Base-by-base conservation (phyloP, 2,113 vertebrate genomes). In the Amblyornis subalaris region DNA sequence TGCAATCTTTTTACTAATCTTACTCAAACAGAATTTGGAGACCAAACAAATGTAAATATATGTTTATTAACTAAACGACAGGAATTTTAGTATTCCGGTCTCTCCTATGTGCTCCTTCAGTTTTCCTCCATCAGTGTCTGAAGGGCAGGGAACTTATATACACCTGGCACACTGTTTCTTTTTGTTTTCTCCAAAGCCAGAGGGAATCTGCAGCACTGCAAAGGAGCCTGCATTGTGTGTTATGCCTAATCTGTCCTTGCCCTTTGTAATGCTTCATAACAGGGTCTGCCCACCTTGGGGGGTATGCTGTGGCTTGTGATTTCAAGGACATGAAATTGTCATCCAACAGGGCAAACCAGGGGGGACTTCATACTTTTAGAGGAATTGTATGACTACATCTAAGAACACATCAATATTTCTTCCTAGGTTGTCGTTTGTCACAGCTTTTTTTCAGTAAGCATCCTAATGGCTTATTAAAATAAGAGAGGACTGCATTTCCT, bases 221-320 rank as follows among this genome's bases (percentile, higher is more conserved):
- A 47, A 83, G 19, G 8, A 65, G 14, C 14, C 24, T 55, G 3
- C 14, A 17, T 7, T 60, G 14, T 45, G 14, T 83, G 10, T 50
- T 36, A 31, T 36, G 11, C 14, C 4, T 0, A 1, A 33, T 51
- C 19, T 76, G 29, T 65, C 25, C 8, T 60, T 57, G 19, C 4
- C 23, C 14, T 51, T 80, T 87, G 3, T 17, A 81, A 25, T 54
- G 35, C 11, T 87, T 16, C 24, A 28, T 24, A 71, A 18, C 7
- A 82, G 14, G 8, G 16, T 55, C 44, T 89, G 24, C 21, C 12
- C 40, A 64, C 8, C 7, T 12, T 6, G 6, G 6, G 1, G 3
- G 0, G 0, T 47, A 16, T 33, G 8, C 4, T 51, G 7, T 45
- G 12, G 10, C 23, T 45, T 73, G 38, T 38, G 7, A 38, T 78